Conservation (phyloP, 2,888 invertebrate genomes). For the Napeogenes inachia region DNA sequence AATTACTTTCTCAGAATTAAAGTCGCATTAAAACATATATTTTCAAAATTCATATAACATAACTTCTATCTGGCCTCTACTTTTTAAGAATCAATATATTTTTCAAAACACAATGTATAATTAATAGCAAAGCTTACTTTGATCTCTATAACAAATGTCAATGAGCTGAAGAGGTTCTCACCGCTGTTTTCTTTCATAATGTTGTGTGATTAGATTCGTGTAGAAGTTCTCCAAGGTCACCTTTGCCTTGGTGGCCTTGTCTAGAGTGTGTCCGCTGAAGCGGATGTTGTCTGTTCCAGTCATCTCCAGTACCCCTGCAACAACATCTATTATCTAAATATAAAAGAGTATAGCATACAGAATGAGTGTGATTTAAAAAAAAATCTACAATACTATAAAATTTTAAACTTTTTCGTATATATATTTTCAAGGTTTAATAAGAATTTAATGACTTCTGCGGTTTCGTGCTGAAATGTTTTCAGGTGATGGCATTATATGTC, state of each 20-base stretch:
- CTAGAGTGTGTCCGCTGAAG: slow-evolving; percentile 97
- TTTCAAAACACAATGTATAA: too few relatives aligned
- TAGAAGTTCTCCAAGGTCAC: slow-evolving; percentile 99
- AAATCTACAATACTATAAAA: not conserved
- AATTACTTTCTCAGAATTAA: not conserved
- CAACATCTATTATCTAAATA: slow-evolving; percentile 28
- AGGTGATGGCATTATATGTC: too few relatives aligned
- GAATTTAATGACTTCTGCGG: too few relatives aligned
- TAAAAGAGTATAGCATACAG: slow-evolving; percentile 5
- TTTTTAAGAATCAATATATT: too few relatives aligned
- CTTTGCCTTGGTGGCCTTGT: slow-evolving; percentile 99
- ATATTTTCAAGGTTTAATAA: too few relatives aligned
- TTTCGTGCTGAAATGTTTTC: too few relatives aligned
- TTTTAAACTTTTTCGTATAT: too few relatives aligned
- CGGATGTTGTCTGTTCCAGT: slow-evolving; percentile 91
- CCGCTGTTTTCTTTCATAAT: slow-evolving; percentile 97
- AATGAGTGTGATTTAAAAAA: not conserved
- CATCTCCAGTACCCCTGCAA: slow-evolving; percentile 89
- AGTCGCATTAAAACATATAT: not conserved
- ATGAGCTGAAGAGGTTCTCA: slow-evolving; percentile 41
- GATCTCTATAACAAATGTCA: not conserved
- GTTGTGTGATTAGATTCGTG: slow-evolving; percentile 97
- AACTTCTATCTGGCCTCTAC: not conserved
- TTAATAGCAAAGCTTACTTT: too few relatives aligned
- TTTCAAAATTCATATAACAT: not conserved